Base-by-base conservation (phyloP, 2,888 invertebrate species). In the Lasioglossum calceatum region DNA sequence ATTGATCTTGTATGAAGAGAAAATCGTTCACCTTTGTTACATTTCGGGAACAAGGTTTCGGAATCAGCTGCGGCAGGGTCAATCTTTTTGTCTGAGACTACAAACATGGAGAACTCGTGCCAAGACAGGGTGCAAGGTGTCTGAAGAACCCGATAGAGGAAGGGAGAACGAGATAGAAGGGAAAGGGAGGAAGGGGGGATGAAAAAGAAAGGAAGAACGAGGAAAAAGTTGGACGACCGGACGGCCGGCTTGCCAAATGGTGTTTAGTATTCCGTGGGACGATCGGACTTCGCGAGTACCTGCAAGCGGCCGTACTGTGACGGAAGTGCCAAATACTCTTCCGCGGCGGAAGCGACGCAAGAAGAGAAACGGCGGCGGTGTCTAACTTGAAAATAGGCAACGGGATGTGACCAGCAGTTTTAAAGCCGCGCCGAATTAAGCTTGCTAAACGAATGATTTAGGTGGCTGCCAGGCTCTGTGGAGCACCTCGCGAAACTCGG, bases 261-360 rank as follows among this genome's bases (percentile, higher is more conserved):
- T 90, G 92, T 92, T 94, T 94, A 94, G 94, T 93, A 94, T 94
- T 93, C 93, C 92, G 91, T 87, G 89, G 90, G 87, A 85, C 80
- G 88, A 84, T 87, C 86, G 87, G 92, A 93, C 92, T 93, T 86
- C 70, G 84, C 92, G 91, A 93, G 92, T 93, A 92, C 92, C 93
- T 91, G 92, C 90, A 88, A 92, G 91, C 92, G 88, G 90, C 39
- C 91, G 91, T 89, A 91, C 88, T 91, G 91, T 89, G 92, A 92
- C 92, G 92, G 91, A 93, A 94, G 93, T 94, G 93, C 93, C 93
- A 94, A 90, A 87, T 91, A 82, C 79, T 79, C 44, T 16, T 75
- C 70, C 79, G 82, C 54, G 89, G 84, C 54, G 81, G 84, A 81
- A 84, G 81, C 73, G 58, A 23, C 32, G 27, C 64, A 77, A 82